phyloP scores from a whole-genome alignment of 2,797 vertebrate genomes.

The Spea hammondii region DNA sequence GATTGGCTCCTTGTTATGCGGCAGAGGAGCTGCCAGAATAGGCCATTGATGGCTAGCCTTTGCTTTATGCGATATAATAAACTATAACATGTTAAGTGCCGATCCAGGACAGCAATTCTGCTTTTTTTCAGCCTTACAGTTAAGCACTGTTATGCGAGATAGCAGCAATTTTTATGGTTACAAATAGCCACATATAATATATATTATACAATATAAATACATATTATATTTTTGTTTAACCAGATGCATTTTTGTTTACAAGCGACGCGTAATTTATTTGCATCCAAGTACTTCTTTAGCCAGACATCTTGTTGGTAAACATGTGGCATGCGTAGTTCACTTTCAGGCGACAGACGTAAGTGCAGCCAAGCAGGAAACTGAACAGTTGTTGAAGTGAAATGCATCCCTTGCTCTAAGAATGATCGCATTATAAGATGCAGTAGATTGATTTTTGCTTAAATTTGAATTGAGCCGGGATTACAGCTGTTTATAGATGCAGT shows the following conservation, averaged over 20 bases:
- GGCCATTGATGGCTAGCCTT: too few relatives aligned
- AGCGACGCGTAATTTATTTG: slow-evolving; percentile 19
- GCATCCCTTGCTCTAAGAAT: slow-evolving; percentile 58
- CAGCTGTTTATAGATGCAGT: slow-evolving; percentile 18
- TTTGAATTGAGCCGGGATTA: slow-evolving; percentile 55
- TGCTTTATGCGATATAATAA: too few relatives aligned
- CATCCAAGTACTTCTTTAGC: slow-evolving; percentile 16
- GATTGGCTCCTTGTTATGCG: too few relatives aligned
- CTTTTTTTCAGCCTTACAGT: too few relatives aligned
- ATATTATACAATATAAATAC: too few relatives aligned
- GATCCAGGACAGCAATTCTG: too few relatives aligned
- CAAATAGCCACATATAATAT: too few relatives aligned
- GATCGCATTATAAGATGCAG: slow-evolving; percentile 58
- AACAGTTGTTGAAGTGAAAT: slow-evolving; percentile 64
- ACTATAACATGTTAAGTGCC: too few relatives aligned
- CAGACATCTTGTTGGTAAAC: slow-evolving; percentile 38
- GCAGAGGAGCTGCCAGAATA: too few relatives aligned
- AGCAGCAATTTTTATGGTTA: too few relatives aligned
- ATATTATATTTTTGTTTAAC: too few relatives aligned
- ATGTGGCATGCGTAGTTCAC: slow-evolving; percentile 56
- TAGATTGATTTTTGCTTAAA: slow-evolving; percentile 59
- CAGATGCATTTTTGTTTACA: not conserved
- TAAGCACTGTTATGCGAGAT: too few relatives aligned
- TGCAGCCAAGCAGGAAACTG: slow-evolving; percentile 60
- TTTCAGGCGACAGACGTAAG: slow-evolving; percentile 60